Conservation (phyloP, 23 tunicate genomes). For the Styela plicata region DNA sequence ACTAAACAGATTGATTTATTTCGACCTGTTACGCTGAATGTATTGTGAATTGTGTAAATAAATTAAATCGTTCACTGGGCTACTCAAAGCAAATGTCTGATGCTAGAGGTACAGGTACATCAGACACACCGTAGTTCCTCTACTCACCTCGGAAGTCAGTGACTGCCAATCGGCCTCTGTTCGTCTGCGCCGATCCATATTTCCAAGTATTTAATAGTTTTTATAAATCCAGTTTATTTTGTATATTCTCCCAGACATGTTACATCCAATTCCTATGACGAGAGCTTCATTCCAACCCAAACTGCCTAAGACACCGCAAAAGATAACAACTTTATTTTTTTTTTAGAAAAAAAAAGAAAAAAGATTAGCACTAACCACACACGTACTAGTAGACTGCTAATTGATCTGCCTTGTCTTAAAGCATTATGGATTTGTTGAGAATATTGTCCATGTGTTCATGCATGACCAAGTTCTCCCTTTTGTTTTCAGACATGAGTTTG, state of each 20-base stretch:
- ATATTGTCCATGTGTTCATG: too few relatives aligned
- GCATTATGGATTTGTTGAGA: too few relatives aligned
- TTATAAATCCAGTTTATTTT: too few relatives aligned
- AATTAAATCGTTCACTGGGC: not conserved
- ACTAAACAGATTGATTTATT: too few relatives aligned
- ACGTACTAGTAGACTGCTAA: too few relatives aligned
- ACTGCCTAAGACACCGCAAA: not conserved
- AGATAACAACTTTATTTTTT: not conserved
- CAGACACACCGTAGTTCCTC: too few relatives aligned
- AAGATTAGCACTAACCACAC: too few relatives aligned
- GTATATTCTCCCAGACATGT: not conserved
- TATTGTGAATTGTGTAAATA: not conserved
- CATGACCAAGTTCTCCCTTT: too few relatives aligned
- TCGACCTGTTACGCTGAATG: not conserved
- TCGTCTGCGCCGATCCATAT: not conserved
- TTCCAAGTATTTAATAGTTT: too few relatives aligned
- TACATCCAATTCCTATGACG: not conserved
- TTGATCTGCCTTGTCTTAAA: too few relatives aligned
- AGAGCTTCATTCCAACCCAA: not conserved
- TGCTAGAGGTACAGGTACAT: not conserved
- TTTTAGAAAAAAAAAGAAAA: too few relatives aligned
- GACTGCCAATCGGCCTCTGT: not conserved
- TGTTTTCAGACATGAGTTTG: too few relatives aligned
- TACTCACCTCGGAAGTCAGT: not conserved
- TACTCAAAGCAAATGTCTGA: not conserved